phyloP scores from a whole-genome alignment of 1,140 invertebrate genomes.

The Antheraea mylitta region DNA sequence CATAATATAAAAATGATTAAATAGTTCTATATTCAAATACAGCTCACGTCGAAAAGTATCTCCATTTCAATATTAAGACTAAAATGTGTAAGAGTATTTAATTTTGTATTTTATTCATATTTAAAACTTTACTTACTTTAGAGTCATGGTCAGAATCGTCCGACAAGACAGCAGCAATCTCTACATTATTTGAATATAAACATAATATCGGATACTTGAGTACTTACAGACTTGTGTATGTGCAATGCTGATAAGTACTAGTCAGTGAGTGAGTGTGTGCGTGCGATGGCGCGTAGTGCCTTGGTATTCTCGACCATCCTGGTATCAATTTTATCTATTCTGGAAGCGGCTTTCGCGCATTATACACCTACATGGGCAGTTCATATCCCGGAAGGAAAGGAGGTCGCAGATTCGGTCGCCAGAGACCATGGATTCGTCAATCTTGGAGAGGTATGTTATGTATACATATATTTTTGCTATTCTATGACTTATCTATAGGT shows the following conservation, averaged over 20 bases:
- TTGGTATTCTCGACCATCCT: slow-evolving; percentile 52
- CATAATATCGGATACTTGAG: slow-evolving; percentile 5
- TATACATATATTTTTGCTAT: neutral
- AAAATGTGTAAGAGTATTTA: neutral
- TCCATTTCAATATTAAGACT: neutral
- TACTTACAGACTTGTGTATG: slow-evolving; percentile 40
- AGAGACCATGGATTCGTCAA: slow-evolving; percentile 86
- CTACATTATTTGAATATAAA: slow-evolving; percentile 19
- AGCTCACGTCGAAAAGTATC: slow-evolving; percentile 1
- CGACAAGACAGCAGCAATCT: slow-evolving; percentile 9
- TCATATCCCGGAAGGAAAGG: slow-evolving; percentile 83
- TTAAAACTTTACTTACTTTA: neutral
- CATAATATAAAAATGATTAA: no score
- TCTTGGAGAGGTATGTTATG: slow-evolving; percentile 87
- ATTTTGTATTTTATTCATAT: neutral
- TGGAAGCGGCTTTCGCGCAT: slow-evolving; percentile 66
- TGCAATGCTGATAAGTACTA: slow-evolving; percentile 75
- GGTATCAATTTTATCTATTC: slow-evolving; percentile 56
- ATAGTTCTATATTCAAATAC: neutral
- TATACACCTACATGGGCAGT: slow-evolving; percentile 90
- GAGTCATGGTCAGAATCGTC: slow-evolving; percentile 1
- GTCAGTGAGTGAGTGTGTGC: slow-evolving; percentile 51
- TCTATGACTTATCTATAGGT: no score
- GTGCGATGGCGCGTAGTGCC: slow-evolving; percentile 62
- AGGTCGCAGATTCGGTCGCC: slow-evolving; percentile 84